Conservation (phyloP, 1,140 invertebrate species). For the Conus ventricosus region DNA sequence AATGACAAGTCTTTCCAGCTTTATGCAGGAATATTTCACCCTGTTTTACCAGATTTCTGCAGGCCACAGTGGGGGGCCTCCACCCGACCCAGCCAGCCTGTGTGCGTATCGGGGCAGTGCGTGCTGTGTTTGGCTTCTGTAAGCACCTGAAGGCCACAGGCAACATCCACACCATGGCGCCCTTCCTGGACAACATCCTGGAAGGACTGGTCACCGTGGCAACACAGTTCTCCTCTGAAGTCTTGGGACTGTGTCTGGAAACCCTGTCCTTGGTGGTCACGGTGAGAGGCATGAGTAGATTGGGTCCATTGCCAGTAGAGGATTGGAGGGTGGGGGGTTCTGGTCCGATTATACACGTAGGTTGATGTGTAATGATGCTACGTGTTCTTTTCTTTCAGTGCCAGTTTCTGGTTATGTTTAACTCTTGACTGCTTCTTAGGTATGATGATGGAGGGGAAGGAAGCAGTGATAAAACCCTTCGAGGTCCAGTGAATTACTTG, state of each 20-base stretch:
- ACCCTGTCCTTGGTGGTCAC: conserved; percentile 81
- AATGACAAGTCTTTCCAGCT: too few relatives aligned
- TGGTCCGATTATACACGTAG: too few relatives aligned
- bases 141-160: conserved; percentile 77
- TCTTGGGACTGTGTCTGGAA: conserved; percentile 83
- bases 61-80: conserved; percentile 81
- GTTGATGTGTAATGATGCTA: too few relatives aligned
- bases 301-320: too few relatives aligned
- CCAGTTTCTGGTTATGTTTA: too few relatives aligned
- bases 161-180: conserved; percentile 72
- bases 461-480: background rate
- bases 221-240: conserved; percentile 78
- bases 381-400: too few relatives aligned
- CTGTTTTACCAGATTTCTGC: conserved; percentile 77
- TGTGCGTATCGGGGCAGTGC: conserved; percentile 76
- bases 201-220: conserved; percentile 78
- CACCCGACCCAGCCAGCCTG: conserved; percentile 78
- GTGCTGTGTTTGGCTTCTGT: conserved; percentile 77
- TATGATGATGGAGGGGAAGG: background rate
- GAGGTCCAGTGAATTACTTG: too few relatives aligned
- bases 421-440: too few relatives aligned
- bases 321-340: background rate
- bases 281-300: conserved; percentile 65
- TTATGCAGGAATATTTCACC: too few relatives aligned
- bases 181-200: conserved; percentile 76